These are phyloP conservation scores for Athetis lepigone DNA, from an alignment of 2,888 invertebrate species.

Conservation along the genomic window DNA sequence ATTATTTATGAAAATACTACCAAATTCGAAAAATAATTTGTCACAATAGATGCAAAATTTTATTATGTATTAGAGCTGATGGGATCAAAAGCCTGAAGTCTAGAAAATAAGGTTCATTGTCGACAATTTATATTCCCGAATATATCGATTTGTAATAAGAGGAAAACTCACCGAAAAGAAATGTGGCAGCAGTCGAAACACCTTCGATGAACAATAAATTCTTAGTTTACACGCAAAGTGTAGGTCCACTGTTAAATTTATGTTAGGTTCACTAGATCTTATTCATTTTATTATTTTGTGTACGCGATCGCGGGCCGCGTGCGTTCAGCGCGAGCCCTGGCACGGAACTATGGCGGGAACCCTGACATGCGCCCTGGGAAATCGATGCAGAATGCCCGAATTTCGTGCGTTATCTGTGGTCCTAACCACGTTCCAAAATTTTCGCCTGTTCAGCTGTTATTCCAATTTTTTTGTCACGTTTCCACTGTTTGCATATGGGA, in stretches of 20 bases:
- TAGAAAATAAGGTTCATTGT: slow-evolving; percentile 48
- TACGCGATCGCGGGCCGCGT: slow-evolving; percentile 60
- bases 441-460: slow-evolving; percentile 55
- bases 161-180: slow-evolving; percentile 68
- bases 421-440: slow-evolving; percentile 48
- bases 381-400: slow-evolving; percentile 80
- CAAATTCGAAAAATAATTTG: not conserved
- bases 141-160: slow-evolving; percentile 70
- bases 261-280: slow-evolving; percentile 50
- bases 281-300: slow-evolving; percentile 60
- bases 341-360: slow-evolving; percentile 77
- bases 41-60: not conserved
- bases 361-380: slow-evolving; percentile 87
- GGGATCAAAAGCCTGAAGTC: slow-evolving; percentile 1
- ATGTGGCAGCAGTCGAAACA: slow-evolving; percentile 21
- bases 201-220: slow-evolving; percentile 2
- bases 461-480: slow-evolving; percentile 39
- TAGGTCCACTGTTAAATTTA: slow-evolving; percentile 47
- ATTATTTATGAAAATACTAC: not conserved
- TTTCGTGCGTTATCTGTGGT: slow-evolving; percentile 61
- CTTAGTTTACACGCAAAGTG: slow-evolving; percentile 10
- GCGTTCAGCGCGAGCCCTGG: slow-evolving; percentile 61
- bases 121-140: slow-evolving; percentile 64
- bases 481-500: slow-evolving; percentile 50
- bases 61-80: not conserved